Evolutionary conservation across 2,113 vertebrate genomes (phyloP).

Genomic region (Myotis brandtii): DNA sequence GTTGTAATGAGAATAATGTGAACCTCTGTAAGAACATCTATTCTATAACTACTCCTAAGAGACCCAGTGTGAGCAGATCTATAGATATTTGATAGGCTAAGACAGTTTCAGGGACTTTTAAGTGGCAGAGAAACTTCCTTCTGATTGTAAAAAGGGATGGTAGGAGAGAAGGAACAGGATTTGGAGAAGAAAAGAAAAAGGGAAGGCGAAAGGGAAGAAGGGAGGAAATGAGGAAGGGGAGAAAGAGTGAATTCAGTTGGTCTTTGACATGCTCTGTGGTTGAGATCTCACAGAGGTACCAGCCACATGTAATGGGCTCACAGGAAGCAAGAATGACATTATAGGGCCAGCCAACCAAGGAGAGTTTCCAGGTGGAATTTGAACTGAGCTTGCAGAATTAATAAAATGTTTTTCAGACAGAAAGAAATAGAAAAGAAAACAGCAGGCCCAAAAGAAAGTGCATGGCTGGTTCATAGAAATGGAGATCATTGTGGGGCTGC

Average conservation of each 20-base stretch:
- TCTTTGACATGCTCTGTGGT: neutral
- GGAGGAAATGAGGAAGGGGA: neutral
- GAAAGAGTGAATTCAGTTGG: neutral
- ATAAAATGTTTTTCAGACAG: neutral
- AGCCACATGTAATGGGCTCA: neutral
- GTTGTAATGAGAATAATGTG: neutral
- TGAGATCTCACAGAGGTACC: neutral
- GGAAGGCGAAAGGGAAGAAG: neutral
- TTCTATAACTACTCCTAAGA: neutral
- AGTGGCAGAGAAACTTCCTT: neutral
- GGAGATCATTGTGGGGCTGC: neutral
- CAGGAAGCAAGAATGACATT: neutral
- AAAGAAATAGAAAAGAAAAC: slow-evolving; percentile 32
- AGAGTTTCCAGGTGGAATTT: neutral
- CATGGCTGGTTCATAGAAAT: neutral
- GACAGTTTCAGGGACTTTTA: neutral
- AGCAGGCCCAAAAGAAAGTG: neutral
- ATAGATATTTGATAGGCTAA: neutral
- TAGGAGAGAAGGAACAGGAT: neutral
- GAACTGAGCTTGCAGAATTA: slow-evolving; percentile 16
- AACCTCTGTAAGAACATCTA: neutral
- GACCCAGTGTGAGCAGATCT: neutral
- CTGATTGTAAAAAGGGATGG: neutral
- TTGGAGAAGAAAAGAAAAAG: neutral
- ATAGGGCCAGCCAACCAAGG: neutral